Percentiles rank a stretch among this genome's conserved stretches.
phyloP scores from a whole-genome alignment of 2,113 vertebrate genomes.

The Petaurus breviceps region DNA sequence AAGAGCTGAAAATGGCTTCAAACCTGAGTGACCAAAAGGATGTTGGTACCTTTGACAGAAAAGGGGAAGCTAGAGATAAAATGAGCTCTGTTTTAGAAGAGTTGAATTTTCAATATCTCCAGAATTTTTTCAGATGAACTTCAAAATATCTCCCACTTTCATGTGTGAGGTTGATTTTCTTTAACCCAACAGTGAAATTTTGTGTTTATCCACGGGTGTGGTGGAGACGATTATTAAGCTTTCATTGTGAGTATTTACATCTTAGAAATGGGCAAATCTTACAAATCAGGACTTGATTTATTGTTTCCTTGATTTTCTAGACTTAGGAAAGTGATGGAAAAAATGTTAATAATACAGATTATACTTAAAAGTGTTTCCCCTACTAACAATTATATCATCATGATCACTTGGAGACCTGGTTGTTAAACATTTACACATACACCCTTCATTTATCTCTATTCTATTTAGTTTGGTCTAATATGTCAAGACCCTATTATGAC shows the following conservation, averaged over 20 bases:
- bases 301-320: neutral
- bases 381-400: neutral
- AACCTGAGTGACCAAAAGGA: neutral
- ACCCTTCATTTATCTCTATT: neutral
- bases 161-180: neutral
- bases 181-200: neutral
- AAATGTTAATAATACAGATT: neutral
- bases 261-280: neutral
- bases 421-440: neutral
- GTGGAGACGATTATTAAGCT: neutral
- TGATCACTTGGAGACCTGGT: neutral
- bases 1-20: neutral
- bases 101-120: neutral
- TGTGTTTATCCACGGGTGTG: neutral
- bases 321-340: neutral
- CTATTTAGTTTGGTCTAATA: neutral
- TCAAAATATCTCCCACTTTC: neutral
- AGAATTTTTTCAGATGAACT: neutral
- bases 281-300: neutral
- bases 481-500: neutral
- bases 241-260: neutral
- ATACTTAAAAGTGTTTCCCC: neutral
- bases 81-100: neutral
- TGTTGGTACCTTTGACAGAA: neutral
- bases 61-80: neutral